Evolutionary conservation across 2,888 invertebrate species (phyloP), one percentile per base, ranked within the genome.

Genomic region (Antheraea yamamai): DNA sequence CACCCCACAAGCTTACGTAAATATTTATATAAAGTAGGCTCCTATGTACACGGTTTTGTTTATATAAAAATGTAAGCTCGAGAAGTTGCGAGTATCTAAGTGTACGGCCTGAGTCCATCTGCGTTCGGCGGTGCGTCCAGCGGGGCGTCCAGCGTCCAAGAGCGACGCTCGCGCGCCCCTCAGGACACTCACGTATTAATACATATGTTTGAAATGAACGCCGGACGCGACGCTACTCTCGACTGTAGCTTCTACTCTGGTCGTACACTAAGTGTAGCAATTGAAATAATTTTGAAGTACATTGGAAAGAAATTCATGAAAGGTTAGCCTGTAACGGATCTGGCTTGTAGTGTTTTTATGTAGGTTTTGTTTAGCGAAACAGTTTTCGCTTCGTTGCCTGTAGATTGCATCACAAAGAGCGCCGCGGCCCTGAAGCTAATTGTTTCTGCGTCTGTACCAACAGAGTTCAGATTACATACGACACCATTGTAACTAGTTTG

Each of bases 351-450:
- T 66, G 30, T 39, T 61, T 66, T 26, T 30, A 20, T 55, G 23
- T 26, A 66, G 64, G 64, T 66, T 16, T 66, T 66, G 64, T 66
- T 26, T 26, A 16, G 10, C 16, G 16, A 30, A 47, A 66, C 30
- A 0, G 26, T 66, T 30, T 66, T 30, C 30, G 64, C 64, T 0
- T 66, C 30, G 64, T 66, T 66, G 26, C 64, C 26, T 26, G 16
- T 30, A 66, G 64, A 12, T 66, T 66, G 30, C 30, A 30, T 66
- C 64, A 66, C 64, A 66, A 66, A 66, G 64, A 66, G 64, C 26
- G 30, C 3, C 30, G 64, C 64, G 64, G 30, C 64, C 64, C 16
- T 66, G 30, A 26, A 66, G 26, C 26, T 66, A 30, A 66, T 66
- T 66, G 64, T 66, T 66, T 66, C 30, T 16, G 30, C 26, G 4